Evolutionary conservation across 2,797 vertebrate genomes (phyloP).

Genomic region (Urophycis tenuis): DNA sequence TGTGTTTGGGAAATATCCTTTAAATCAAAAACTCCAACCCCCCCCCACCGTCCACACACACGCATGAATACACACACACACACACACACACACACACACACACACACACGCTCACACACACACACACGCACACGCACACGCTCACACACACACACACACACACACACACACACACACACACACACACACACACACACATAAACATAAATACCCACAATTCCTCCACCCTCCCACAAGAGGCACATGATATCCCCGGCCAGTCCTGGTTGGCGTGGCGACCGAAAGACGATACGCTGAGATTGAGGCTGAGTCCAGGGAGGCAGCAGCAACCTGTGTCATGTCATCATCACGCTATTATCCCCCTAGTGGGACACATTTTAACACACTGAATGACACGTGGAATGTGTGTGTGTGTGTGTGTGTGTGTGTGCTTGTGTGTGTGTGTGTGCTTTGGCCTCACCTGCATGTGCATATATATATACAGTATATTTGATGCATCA

Average conservation of each 20-base stretch:
- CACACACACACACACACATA: not conserved
- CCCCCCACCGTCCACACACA: not conserved
- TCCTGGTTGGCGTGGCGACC: slow-evolving; percentile 12
- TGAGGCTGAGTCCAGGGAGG: slow-evolving; percentile 37
- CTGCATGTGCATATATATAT: too few relatives aligned
- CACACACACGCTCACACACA: too few relatives aligned
- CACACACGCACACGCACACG: not conserved
- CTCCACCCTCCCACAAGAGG: slow-evolving; percentile 33
- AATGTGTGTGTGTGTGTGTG: not conserved
- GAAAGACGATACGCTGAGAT: slow-evolving; percentile 34
- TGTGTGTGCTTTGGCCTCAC: too few relatives aligned
- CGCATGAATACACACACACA: not conserved
- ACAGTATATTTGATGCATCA: too few relatives aligned
- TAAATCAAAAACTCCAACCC: slow-evolving; percentile 25
- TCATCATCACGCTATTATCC: slow-evolving; percentile 25
- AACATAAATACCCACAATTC: slow-evolving; percentile 12
- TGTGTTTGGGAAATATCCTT: slow-evolving; percentile 13
- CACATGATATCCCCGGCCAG: slow-evolving; percentile 40
- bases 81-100: too few relatives aligned
- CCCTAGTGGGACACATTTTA: too few relatives aligned
- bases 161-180: not conserved
- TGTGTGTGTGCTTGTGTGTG: slow-evolving; percentile 14
- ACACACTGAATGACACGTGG: too few relatives aligned
- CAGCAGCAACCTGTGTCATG: slow-evolving; percentile 30
- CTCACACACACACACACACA: not conserved